Evolutionary conservation across 2,797 vertebrate species (phyloP).

Genomic region (Catostomus latipinnis): DNA sequence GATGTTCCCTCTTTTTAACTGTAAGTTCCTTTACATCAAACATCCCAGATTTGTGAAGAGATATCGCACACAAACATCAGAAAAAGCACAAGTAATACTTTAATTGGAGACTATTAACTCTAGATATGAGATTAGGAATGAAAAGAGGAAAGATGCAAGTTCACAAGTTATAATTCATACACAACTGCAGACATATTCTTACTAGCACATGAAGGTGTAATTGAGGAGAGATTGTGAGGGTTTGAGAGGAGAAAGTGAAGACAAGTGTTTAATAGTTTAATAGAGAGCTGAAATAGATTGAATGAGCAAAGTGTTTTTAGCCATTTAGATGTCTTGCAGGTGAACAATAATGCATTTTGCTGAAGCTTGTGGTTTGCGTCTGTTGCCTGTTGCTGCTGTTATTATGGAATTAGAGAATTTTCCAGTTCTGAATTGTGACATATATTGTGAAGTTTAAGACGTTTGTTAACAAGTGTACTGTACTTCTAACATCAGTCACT

Average conservation of each 20-base stretch:
- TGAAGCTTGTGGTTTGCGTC: slow-evolving; percentile 69
- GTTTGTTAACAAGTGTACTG: neutral
- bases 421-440: neutral
- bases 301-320: slow-evolving; percentile 22
- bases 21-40: slow-evolving; percentile 91
- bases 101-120: slow-evolving; percentile 94
- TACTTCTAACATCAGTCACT: neutral
- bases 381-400: slow-evolving; percentile 43
- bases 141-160: slow-evolving; percentile 88
- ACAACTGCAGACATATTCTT: slow-evolving; percentile 94
- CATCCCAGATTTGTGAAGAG: slow-evolving; percentile 84
- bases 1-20: slow-evolving; percentile 77
- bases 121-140: slow-evolving; percentile 90
- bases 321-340: slow-evolving; percentile 8
- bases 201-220: slow-evolving; percentile 90
- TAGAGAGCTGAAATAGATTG: slow-evolving; percentile 60
- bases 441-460: neutral
- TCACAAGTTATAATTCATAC: slow-evolving; percentile 91
- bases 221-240: slow-evolving; percentile 75
- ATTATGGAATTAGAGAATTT: slow-evolving; percentile 23
- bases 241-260: slow-evolving; percentile 64
- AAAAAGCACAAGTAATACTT: slow-evolving; percentile 97
- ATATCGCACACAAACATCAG: slow-evolving; percentile 99
- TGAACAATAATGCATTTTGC: slow-evolving; percentile 63
- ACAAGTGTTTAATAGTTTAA: slow-evolving; percentile 27